Percentiles rank a stretch among this genome's conserved stretches.
phyloP scores from a whole-genome alignment of 2,797 vertebrate genomes.

The Masticophis lateralis region DNA sequence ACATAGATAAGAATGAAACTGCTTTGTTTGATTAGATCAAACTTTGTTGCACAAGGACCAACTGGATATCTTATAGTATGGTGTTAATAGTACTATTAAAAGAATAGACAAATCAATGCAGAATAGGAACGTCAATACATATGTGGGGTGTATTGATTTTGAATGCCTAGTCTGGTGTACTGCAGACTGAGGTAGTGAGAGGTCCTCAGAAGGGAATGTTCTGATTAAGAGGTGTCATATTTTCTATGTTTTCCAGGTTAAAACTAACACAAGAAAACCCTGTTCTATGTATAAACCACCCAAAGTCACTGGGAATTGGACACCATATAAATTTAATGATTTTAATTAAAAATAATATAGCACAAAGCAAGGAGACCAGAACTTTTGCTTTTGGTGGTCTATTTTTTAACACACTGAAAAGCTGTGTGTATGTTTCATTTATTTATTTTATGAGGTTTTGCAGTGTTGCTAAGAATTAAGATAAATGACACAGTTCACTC shows the following conservation, averaged over 20 bases:
- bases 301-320: not conserved
- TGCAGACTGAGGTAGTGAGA: not conserved
- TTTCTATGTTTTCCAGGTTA: not conserved
- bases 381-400: not conserved
- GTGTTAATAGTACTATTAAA: not conserved
- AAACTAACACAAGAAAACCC: not conserved
- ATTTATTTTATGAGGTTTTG: not conserved
- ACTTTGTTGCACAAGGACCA: not conserved
- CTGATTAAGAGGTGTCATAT: not conserved
- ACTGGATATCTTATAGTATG: not conserved
- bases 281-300: not conserved
- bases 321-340: not conserved
- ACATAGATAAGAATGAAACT: not conserved
- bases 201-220: not conserved
- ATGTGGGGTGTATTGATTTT: not conserved
- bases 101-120: not conserved
- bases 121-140: not conserved
- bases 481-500: not conserved
- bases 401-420: not conserved
- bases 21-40: not conserved
- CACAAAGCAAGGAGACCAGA: not conserved
- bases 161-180: not conserved
- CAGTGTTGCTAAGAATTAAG: not conserved
- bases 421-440: not conserved
- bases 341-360: not conserved